Evolutionary conservation across 2,888 invertebrate genomes (phyloP).

Genomic region (Hybos culiciformis): DNA sequence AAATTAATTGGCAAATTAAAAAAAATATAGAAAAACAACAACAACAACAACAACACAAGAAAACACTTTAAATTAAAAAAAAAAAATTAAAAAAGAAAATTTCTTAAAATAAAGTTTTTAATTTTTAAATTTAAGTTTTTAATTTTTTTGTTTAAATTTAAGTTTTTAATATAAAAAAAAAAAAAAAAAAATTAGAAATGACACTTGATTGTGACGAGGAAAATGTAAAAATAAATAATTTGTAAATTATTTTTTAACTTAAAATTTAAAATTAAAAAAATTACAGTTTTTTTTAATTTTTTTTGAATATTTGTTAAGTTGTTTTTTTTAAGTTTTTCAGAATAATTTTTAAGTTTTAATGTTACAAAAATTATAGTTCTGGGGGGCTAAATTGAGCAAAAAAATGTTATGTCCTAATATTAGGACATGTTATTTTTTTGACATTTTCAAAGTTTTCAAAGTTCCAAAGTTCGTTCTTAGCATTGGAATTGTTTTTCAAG

Average conservation of each 20-base stretch:
- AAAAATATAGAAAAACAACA: background rate
- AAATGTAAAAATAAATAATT: conserved; percentile 26
- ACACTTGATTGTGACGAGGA: conserved; percentile 34
- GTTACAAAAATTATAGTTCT: background rate
- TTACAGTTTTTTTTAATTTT: conserved; percentile 9
- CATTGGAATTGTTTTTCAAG: too few relatives aligned
- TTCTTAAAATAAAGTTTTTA: background rate
- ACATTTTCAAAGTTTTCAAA: too few relatives aligned
- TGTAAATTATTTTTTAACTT: conserved; percentile 7
- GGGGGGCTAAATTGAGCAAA: background rate
- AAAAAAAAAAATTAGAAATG: conserved; percentile 19
- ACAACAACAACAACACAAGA: background rate
- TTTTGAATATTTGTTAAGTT: conserved; percentile 6
- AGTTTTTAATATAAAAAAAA: background rate
- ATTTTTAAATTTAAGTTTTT: too few relatives aligned
- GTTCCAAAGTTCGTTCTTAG: too few relatives aligned
- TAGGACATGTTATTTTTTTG: too few relatives aligned
- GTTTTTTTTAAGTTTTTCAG: background rate
- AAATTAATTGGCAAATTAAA: too few relatives aligned
- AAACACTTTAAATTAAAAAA: background rate
- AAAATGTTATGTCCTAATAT: background rate
- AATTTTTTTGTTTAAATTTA: background rate
- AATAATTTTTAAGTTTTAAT: conserved; percentile 6
- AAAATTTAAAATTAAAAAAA: conserved; percentile 7
- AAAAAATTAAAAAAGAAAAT: background rate